A percentile compares a stretch with the other conserved stretches of the same genome.
These are phyloP conservation scores for Odontophorus gujanensis DNA, from an alignment of 2,113 vertebrate species.

Conservation along the genomic window DNA sequence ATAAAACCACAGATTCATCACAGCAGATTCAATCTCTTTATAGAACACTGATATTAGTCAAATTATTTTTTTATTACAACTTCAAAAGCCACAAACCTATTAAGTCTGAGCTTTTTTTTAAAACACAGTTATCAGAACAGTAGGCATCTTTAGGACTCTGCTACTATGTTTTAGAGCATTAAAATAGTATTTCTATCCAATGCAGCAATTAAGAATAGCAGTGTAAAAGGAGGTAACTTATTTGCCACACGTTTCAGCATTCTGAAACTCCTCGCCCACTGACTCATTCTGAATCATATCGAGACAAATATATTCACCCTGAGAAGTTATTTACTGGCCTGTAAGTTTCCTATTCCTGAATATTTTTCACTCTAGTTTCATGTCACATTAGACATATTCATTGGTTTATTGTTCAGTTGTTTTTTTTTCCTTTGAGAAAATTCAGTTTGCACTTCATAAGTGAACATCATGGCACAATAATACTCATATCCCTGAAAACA, in stretches of 20 bases:
- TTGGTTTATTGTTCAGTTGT: conserved; percentile 1
- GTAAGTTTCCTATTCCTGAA: not conserved
- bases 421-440: not conserved
- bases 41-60: not conserved
- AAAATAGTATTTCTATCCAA: conserved; percentile 41
- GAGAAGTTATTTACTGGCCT: conserved; percentile 47
- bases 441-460: not conserved
- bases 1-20: not conserved
- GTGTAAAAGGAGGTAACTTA: conserved; percentile 47
- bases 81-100: conserved; percentile 19
- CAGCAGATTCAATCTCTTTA: not conserved
- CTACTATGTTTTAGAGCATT: not conserved
- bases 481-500: not conserved
- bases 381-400: not conserved
- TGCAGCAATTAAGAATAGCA: conserved; percentile 20
- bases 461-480: not conserved
- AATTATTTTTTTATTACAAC: not conserved
- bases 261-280: conserved; percentile 32
- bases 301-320: conserved; percentile 47
- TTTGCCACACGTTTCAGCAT: not conserved
- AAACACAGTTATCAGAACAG: not conserved
- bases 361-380: not conserved
- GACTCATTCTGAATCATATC: conserved; percentile 54
- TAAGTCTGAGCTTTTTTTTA: not conserved
- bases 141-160: not conserved